Evolutionary conservation across 1,140 invertebrate genomes (phyloP), one percentile per base, ranked within the genome.

Genomic region (Phortica variegata): DNA sequence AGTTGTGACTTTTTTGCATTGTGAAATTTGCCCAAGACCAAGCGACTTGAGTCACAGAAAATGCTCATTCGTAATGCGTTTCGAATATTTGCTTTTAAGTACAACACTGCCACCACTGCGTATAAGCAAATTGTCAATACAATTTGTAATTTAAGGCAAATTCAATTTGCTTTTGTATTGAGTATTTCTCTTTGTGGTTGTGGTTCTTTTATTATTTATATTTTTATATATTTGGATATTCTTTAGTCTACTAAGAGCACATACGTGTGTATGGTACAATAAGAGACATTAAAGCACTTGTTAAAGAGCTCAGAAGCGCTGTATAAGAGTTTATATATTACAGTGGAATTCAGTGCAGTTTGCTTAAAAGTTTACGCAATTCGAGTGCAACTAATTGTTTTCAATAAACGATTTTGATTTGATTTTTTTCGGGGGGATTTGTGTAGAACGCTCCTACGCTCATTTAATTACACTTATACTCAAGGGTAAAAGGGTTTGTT

Each of bases 51-150:
- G 23, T 26, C 10, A 26, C 23, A 26, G n/a, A 4, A 34, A 6
- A n/a, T 34, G 33, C 4, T 34, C 16, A n/a, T 34, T 34, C 12
- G 12, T 34, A n/a, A n/a, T 34, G 33, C 4, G 33, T 34, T 10
- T 34, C 33, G 12, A 38, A 47, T 55, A 42, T 29, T 57, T 58
- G 48, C 52, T 68, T 73, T 56, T 73, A 74, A 74, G 71, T 74
- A 73, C 71, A 73, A 73, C 71, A 74, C 71, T 74, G 71, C 71
- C 70, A 74, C 71, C 71, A 74, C 71, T 74, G 71, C 71, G 71
- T 60, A 73, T 68, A 52, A 56, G 65, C 54, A 61, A 68, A 63
- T 34, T 50, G 48, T 61, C 58, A 54, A 53, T 39, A 7, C 44
- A 15, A 26, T 53, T 58, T 43, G 58, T 52, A 49, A 68, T 56